A percentile compares a stretch with the other conserved stretches of the same genome.
phyloP scores from a whole-genome alignment of 2,888 invertebrate genomes.

The Drosophila neotestacea region DNA sequence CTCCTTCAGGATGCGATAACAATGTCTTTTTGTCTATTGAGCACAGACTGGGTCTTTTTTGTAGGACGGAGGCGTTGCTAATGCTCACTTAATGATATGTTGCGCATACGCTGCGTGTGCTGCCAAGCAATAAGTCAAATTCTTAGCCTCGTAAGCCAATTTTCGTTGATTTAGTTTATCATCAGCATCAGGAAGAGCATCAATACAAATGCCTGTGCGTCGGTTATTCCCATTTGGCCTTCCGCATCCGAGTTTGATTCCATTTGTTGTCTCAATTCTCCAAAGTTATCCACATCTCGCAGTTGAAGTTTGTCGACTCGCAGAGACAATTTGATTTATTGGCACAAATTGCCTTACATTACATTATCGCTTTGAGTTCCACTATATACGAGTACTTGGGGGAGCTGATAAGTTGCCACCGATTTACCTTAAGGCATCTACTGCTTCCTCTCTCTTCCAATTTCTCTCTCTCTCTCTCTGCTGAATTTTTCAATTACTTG shows the following conservation, averaged over 20 bases:
- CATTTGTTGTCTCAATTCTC: slow-evolving; percentile 39
- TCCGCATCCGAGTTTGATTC: slow-evolving; percentile 50
- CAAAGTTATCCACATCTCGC: slow-evolving; percentile 13
- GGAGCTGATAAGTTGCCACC: slow-evolving; percentile 41
- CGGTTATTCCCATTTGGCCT: slow-evolving; percentile 64
- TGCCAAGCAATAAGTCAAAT: slow-evolving; percentile 67
- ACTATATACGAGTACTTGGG: slow-evolving; percentile 41
- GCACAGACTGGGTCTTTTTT: not conserved
- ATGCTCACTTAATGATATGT: slow-evolving; percentile 54
- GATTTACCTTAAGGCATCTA: slow-evolving; percentile 45
- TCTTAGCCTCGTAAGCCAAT: slow-evolving; percentile 72
- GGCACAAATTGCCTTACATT: slow-evolving; percentile 76
- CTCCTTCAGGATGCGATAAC: not conserved
- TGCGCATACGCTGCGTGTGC: slow-evolving; percentile 61
- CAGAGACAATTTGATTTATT: slow-evolving; percentile 76
- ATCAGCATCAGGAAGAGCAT: slow-evolving; percentile 51
- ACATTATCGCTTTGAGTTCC: slow-evolving; percentile 70
- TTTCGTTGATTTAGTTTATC: slow-evolving; percentile 78
- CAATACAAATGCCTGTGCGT: slow-evolving; percentile 67
- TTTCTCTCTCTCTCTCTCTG: slow-evolving; percentile 6
- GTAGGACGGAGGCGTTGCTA: slow-evolving; percentile 10
- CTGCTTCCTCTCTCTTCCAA: not conserved
- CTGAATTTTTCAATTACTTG: slow-evolving; percentile 70
- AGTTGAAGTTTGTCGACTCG: slow-evolving; percentile 35
- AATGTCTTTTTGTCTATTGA: slow-evolving; percentile 15